Conservation (phyloP, 2,888 invertebrate species). For the Hemicrepidius hirtus region DNA sequence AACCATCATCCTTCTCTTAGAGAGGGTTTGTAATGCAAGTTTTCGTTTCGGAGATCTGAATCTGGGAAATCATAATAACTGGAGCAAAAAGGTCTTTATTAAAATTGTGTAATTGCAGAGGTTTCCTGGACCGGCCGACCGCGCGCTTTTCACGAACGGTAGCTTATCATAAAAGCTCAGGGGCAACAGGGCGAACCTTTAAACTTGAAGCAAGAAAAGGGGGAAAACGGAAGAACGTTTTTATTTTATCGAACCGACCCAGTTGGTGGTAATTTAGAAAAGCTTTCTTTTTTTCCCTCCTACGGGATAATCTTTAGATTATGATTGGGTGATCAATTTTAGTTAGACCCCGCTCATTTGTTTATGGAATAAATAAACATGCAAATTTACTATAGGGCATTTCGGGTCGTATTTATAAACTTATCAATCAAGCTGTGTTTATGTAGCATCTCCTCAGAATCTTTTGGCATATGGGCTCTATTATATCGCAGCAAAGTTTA, state of each 20-base stretch:
- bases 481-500: not conserved
- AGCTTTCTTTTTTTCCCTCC: conserved; percentile 1
- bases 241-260: conserved; percentile 12
- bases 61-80: not conserved
- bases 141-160: not conserved
- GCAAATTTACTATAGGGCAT: not conserved
- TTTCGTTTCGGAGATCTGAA: not conserved
- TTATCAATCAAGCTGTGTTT: conserved; percentile 4
- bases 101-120: conserved; percentile 17
- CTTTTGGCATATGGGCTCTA: conserved; percentile 1
- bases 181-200: not conserved
- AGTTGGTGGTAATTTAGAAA: not conserved
- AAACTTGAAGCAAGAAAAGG: not conserved
- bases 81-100: conserved; percentile 2
- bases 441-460: not conserved
- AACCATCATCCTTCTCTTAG: not conserved
- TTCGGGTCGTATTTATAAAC: conserved; percentile 4
- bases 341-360: too few relatives aligned
- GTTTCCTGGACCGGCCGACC: not conserved
- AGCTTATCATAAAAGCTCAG: conserved; percentile 9
- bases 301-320: too few relatives aligned
- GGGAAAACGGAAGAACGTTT: not conserved
- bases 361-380: not conserved
- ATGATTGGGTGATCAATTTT: too few relatives aligned
- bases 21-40: conserved; percentile 1